Conservation (phyloP, 2,888 invertebrate genomes). For the Pseudococcus viburni region DNA sequence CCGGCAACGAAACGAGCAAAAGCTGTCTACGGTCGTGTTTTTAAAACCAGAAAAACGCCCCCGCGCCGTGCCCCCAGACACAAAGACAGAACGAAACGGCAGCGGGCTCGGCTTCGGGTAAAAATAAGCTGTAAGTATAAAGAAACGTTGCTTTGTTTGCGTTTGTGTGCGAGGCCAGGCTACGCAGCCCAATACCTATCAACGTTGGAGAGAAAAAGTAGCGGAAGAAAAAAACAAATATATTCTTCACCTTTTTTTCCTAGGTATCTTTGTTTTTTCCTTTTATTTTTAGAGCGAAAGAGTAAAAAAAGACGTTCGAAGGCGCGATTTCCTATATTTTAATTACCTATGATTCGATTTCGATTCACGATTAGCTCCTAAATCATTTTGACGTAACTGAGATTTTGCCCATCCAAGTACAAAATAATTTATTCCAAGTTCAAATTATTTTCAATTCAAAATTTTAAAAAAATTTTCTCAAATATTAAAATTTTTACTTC, state of each 20-base stretch:
- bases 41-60: slow-evolving; percentile 5
- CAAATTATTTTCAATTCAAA: no score
- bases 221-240: background rate
- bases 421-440: no score
- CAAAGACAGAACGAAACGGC: background rate
- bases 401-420: no score
- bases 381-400: no score
- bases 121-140: background rate
- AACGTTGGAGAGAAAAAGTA: background rate
- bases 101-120: no score
- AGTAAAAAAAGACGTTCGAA: background rate
- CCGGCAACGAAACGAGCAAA: slow-evolving; percentile 34
- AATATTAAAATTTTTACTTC: no score
- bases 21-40: slow-evolving; percentile 48
- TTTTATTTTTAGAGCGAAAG: background rate
- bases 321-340: background rate
- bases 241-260: background rate
- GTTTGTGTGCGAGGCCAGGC: no score
- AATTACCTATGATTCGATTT: no score
- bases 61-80: background rate
- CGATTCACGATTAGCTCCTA: no score
- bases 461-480: no score
- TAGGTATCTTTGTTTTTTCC: background rate
- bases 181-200: background rate
- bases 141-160: no score